Base-by-base conservation (phyloP, 2,797 vertebrate species). In the Austrolebias charrua region DNA sequence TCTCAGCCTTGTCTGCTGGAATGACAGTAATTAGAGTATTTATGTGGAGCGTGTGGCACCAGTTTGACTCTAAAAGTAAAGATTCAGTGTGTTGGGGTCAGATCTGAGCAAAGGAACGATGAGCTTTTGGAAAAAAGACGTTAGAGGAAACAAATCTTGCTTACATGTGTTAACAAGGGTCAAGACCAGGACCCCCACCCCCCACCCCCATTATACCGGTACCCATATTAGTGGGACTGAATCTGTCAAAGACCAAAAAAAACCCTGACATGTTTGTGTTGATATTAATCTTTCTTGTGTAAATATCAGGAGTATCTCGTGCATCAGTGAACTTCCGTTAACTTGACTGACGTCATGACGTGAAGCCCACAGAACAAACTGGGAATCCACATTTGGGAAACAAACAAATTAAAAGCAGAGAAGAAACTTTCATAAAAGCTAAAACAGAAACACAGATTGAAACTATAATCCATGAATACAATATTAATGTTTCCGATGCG, bases 1-100 rank as follows among this genome's bases (percentile, higher is more conserved):
- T 40, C 6, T 2, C 18, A 15, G 28, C 44, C 40, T 35, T 19
- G 47, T 69, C 56, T 51, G 24, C 13, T 42, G 28, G 3, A 18
- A 24, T 47, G 20, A 38, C 46, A 66, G 24, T 45, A 28, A 65
- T 67, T 71, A 10, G 11, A 46, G 24, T 15, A 24, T 67, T 65
- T 48, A 10, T 63, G 10, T 18, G 48, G 60, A 33, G 58, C 78
- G 63, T 53, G 67, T 16, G 59, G 49, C 31, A 58, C 66, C 48
- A 50, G 33, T 40, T 18, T 62, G 61, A 59, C 56, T 55, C 33
- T 35, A 9, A 35, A 35, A 35, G 33, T 35, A 35, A 35, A 24
- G 67, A 60, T 71, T 60, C 40, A 53, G 67, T 67, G 12, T 12
- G 11, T 40, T 12, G 11, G 11, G 38, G 38, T 40, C 38, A 40